phyloP scores from a whole-genome alignment of 64 coral and sea anemone species.

The Pocillopora verrucosa region DNA sequence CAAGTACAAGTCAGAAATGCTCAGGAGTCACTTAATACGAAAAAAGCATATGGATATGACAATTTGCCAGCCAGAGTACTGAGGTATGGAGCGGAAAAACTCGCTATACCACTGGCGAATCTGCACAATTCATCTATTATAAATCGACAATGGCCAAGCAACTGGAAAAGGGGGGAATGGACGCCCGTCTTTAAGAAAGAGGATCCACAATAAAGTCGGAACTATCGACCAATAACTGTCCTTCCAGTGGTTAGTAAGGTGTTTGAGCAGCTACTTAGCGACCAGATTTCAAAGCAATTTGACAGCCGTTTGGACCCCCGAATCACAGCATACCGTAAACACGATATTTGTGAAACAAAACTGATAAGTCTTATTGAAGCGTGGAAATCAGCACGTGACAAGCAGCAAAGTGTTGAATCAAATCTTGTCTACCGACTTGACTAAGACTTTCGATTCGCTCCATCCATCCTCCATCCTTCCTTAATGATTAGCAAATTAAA shows the following conservation, averaged over 20 bases:
- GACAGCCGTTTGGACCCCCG: not conserved
- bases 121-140: slow-evolving; percentile 35
- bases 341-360: slow-evolving; percentile 36
- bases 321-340: slow-evolving; percentile 16
- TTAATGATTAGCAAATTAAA: not conserved
- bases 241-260: slow-evolving; percentile 18
- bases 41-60: not conserved
- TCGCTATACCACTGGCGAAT: slow-evolving; percentile 15
- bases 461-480: not conserved
- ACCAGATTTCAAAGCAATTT: slow-evolving; percentile 28
- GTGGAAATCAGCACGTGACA: slow-evolving; percentile 18
- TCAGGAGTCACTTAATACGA: slow-evolving; percentile 18
- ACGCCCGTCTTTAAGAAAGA: slow-evolving; percentile 36
- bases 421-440: slow-evolving; percentile 22
- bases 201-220: not conserved
- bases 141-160: slow-evolving; percentile 22
- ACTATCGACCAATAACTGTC: slow-evolving; percentile 48
- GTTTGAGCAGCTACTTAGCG: slow-evolving; percentile 12
- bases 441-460: slow-evolving; percentile 31
- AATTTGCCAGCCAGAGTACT: not conserved
- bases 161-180: slow-evolving; percentile 23
- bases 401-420: not conserved
- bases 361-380: slow-evolving; percentile 27
- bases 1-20: slow-evolving; percentile 24
- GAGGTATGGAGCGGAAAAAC: slow-evolving; percentile 11